Base-by-base conservation (phyloP, 2,797 vertebrate genomes). In the Platyrinchus mystaceus region DNA sequence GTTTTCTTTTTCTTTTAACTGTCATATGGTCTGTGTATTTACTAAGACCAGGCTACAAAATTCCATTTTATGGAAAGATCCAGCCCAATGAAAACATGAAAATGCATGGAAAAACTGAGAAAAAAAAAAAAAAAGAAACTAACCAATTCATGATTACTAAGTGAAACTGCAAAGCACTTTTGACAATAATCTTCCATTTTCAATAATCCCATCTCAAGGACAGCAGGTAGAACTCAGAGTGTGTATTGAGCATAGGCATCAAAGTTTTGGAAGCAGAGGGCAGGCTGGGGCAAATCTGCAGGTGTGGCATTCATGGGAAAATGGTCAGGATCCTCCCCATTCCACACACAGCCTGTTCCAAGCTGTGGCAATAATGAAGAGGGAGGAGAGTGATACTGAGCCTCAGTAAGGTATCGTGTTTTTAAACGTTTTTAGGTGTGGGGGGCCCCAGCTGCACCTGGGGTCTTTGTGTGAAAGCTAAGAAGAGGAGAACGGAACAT, bases 211-310 rank as follows among this genome's bases (percentile, higher is more conserved):
- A 6, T 34, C 52, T 94, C 37, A 56, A 64, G 12, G 49, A 75
- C 5, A 68, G 9, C 7, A 52, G 22, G 7, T 36, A 82, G 16
- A 70, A 68, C 2, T 60, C 26, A 7, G 12, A n/a, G 3, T 37
- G 15, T 43, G 6, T 7, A 22, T 3, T 22, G 12, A 44, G 4
- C 1, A 1, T 9, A 64, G 14, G 9, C 1, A 8, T 5, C 10
- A 66, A 64, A 9, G 7, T 60, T 56, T 87, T 26, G 22, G 16
- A 20, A 74, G 34, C 18, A 69, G 9, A 10, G 19, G 2, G 8
- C 1, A 5, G 24, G 15, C 7, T 28, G 21, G 10, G 23, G 2
- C 8, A 5, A 41, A 3, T 47, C 50, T 52, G 17, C 37, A 52
- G 24, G 14, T 5, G 4, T 27, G 27, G 3, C 15, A 66, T 28